phyloP scores from a whole-genome alignment of 2,888 invertebrate genomes.

The Oscheius myriophilus region DNA sequence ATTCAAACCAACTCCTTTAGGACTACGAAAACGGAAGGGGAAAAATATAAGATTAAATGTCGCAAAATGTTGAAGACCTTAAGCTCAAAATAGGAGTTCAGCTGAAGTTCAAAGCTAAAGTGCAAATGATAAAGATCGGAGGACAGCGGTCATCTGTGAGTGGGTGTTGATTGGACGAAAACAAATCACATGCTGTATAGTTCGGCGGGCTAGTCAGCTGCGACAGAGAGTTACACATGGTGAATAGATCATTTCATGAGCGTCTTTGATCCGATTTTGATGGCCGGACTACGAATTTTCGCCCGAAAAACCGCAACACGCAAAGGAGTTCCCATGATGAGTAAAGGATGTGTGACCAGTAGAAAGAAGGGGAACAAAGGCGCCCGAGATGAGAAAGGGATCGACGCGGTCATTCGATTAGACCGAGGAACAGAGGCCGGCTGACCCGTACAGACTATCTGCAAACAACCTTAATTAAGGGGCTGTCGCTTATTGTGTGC shows the following conservation, averaged over 20 bases:
- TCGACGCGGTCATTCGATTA: background rate
- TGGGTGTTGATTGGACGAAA: conserved; percentile 4
- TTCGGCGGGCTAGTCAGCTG: conserved; percentile 20
- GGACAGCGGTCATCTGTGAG: no score
- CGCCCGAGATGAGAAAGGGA: background rate
- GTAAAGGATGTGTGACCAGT: background rate
- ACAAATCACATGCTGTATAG: conserved; percentile 27
- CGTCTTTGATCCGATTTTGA: conserved; percentile 28
- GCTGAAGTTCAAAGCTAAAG: no score
- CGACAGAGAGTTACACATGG: conserved; percentile 27
- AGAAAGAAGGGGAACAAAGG: background rate
- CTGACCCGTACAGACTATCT: conserved; percentile 8
- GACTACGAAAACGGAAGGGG: no score
- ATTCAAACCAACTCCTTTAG: no score
- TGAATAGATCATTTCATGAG: conserved; percentile 30
- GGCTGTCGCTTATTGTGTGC: conserved; percentile 11
- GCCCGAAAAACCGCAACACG: background rate
- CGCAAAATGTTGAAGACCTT: no score
- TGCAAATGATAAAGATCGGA: no score
- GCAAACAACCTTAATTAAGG: conserved; percentile 21
- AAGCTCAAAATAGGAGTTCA: no score
- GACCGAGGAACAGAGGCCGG: conserved; percentile 1
- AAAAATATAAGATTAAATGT: no score
- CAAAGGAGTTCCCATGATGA: conserved; percentile 4
- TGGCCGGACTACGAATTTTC: conserved; percentile 12